These are phyloP conservation scores for Candoia aspera DNA, from an alignment of 2,113 vertebrate species.

Conservation along the genomic window DNA sequence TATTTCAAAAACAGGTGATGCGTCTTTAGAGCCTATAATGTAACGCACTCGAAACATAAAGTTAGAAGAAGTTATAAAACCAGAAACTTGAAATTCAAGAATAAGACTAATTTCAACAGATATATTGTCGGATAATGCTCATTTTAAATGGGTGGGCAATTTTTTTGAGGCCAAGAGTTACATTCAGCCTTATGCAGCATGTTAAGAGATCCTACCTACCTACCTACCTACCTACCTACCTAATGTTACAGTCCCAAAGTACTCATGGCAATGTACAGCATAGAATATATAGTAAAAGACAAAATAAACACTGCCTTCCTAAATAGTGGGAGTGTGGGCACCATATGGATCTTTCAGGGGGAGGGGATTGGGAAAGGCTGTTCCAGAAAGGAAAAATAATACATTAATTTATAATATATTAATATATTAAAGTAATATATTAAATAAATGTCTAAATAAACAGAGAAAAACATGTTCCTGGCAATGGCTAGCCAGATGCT, in stretches of 20 bases:
- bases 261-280: background rate
- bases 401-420: background rate
- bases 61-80: background rate
- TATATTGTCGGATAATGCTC: background rate
- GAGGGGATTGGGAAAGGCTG: background rate
- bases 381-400: background rate
- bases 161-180: too few species aligned
- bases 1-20: background rate
- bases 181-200: too few species aligned
- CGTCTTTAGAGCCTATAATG: background rate
- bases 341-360: background rate
- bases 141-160: too few species aligned
- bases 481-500: background rate
- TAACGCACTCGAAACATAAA: background rate
- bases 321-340: background rate
- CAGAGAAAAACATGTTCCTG: background rate
- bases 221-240: too few species aligned
- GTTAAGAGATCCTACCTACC: too few species aligned
- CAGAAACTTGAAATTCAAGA: background rate
- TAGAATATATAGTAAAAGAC: background rate
- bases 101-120: slow-evolving; percentile 23
- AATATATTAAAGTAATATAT: background rate
- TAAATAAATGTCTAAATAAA: background rate
- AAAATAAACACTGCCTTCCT: background rate
- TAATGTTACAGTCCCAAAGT: background rate